Conservation (phyloP, 2,113 vertebrate genomes). For the Dipodomys stephensi region DNA sequence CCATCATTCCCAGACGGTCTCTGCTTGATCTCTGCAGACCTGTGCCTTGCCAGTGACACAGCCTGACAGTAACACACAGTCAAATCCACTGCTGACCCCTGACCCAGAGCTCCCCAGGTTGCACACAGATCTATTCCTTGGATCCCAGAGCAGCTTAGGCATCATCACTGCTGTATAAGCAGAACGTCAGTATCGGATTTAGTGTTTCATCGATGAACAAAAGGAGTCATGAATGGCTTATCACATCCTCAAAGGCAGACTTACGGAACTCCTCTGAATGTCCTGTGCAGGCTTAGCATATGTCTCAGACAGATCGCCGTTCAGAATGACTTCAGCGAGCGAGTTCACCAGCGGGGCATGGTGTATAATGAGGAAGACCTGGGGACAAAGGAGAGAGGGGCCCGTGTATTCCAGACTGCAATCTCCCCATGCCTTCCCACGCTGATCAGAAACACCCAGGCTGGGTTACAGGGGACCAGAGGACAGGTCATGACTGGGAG, state of each 20-base stretch:
- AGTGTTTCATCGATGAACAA: constrained; percentile 2
- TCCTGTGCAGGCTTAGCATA: constrained; percentile 90
- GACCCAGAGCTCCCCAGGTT: not conserved
- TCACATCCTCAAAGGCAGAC: constrained; percentile 55
- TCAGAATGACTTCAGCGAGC: constrained; percentile 96
- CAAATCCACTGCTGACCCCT: not conserved
- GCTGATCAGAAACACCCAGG: not conserved
- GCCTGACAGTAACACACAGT: no score
- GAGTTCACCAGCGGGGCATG: constrained; percentile 96
- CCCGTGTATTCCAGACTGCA: not conserved
- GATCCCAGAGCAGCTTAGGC: not conserved
- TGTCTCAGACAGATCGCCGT: constrained; percentile 95
- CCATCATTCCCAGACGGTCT: not conserved
- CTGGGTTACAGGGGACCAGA: not conserved
- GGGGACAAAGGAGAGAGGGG: constrained; percentile 24
- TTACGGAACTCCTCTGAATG: constrained; percentile 92
- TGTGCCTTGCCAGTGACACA: not conserved
- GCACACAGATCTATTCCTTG: not conserved
- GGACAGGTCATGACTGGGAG: not conserved
- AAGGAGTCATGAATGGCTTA: not conserved
- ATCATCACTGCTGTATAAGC: not conserved
- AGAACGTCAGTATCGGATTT: constrained; percentile 41
- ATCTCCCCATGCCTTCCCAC: not conserved
- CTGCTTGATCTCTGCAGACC: not conserved
- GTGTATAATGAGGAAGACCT: constrained; percentile 99